phyloP scores from a whole-genome alignment of 1,140 invertebrate species.

The Lethrus apterus region DNA sequence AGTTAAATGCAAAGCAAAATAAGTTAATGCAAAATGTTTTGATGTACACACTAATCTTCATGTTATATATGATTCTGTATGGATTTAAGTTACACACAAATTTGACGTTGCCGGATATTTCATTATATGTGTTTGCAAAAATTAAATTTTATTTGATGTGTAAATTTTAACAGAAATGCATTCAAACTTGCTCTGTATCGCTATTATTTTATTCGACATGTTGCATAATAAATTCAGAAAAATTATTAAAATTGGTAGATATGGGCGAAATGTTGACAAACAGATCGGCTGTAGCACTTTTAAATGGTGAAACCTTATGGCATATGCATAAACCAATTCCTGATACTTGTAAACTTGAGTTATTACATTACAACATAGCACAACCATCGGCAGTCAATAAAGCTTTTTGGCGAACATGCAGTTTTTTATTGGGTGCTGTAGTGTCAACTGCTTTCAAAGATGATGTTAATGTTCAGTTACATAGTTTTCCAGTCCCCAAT shows the following conservation, averaged over 20 bases:
- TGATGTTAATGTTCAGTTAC: conserved; percentile 64
- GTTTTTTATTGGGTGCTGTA: conserved; percentile 76
- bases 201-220: too few species aligned
- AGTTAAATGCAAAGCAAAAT: too few species aligned
- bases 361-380: conserved; percentile 70
- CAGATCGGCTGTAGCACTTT: conserved; percentile 67
- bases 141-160: too few species aligned
- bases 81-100: neutral
- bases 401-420: conserved; percentile 89
- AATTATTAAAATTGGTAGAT: conserved; percentile 52
- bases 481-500: conserved; percentile 78
- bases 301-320: conserved; percentile 73
- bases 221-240: too few species aligned
- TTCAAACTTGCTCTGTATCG: neutral
- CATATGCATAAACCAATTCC: conserved; percentile 86
- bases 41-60: too few species aligned
- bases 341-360: conserved; percentile 67
- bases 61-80: too few species aligned
- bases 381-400: conserved; percentile 63
- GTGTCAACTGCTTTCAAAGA: conserved; percentile 73
- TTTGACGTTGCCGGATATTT: neutral
- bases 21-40: too few species aligned
- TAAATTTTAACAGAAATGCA: neutral
- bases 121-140: too few species aligned
- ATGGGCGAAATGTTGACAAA: conserved; percentile 62